Conservation (phyloP, 1,140 invertebrate genomes). For the Bilobella aurantiaca region DNA sequence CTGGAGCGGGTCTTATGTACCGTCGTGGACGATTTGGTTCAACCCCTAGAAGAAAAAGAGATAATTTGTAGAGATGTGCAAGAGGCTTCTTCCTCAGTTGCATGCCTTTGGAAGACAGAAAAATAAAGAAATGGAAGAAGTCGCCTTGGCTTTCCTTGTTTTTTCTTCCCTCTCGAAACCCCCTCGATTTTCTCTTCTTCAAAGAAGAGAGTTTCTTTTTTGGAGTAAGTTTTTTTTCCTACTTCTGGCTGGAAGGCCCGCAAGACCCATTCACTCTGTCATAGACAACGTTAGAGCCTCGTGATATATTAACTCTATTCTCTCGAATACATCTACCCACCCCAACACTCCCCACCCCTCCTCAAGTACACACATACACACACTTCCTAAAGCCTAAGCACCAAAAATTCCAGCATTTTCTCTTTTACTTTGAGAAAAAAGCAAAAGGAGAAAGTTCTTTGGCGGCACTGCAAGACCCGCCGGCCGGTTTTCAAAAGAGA, state of each 20-base stretch:
- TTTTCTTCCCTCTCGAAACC: slow-evolving; percentile 1
- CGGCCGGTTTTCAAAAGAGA: too few species aligned
- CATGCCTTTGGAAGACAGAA: neutral
- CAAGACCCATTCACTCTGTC: slow-evolving; percentile 39
- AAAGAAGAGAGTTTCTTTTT: slow-evolving; percentile 15
- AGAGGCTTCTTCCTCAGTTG: neutral
- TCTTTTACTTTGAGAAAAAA: too few species aligned
- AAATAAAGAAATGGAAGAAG: slow-evolving; percentile 8
- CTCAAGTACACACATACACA: neutral
- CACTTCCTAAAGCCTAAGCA: neutral
- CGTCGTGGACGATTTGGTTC: neutral
- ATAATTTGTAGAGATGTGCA: slow-evolving; percentile 23
- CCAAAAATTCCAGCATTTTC: slow-evolving; percentile 16
- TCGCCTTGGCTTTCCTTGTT: neutral
- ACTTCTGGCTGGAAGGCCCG: slow-evolving; percentile 17
- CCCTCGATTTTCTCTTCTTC: slow-evolving; percentile 31
- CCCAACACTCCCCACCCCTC: slow-evolving; percentile 11
- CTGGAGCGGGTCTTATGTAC: neutral
- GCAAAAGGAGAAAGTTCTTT: too few species aligned
- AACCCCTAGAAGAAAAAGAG: slow-evolving; percentile 27
- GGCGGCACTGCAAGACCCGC: too few species aligned
- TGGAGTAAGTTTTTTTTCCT: neutral
- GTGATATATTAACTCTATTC: slow-evolving; percentile 40
- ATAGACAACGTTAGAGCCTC: slow-evolving; percentile 38
- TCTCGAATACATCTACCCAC: slow-evolving; percentile 22